These are phyloP conservation scores for Eristalinus sepulchralis DNA, from an alignment of 2,888 invertebrate genomes.

Conservation along the genomic window DNA sequence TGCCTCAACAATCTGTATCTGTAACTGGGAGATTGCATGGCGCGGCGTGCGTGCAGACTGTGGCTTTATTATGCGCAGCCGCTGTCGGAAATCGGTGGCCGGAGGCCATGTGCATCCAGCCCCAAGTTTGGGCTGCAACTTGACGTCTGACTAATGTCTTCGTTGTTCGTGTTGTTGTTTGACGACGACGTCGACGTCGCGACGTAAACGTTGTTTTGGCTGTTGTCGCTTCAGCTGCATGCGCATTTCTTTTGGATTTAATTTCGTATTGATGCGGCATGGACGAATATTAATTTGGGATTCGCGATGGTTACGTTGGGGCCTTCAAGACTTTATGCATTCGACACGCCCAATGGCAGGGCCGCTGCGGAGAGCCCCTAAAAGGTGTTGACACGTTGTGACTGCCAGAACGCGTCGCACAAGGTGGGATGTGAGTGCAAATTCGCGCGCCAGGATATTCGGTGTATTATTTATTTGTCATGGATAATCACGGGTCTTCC, in stretches of 20 bases:
- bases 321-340: conserved; percentile 57
- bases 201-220: conserved; percentile 5
- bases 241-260: conserved; percentile 36
- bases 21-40: conserved; percentile 20
- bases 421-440: conserved; percentile 13
- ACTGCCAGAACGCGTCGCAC: conserved; percentile 19
- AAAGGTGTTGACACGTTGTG: conserved; percentile 63
- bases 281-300: conserved; percentile 59
- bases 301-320: conserved; percentile 32
- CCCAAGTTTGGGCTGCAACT: conserved; percentile 55
- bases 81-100: conserved; percentile 69
- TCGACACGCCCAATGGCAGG: conserved; percentile 48
- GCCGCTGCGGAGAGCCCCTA: neutral
- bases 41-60: neutral
- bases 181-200: neutral
- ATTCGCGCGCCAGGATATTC: conserved; percentile 62
- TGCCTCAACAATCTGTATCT: conserved; percentile 60
- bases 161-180: conserved; percentile 20
- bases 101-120: conserved; percentile 68
- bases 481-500: conserved; percentile 59
- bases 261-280: conserved; percentile 51
- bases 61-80: conserved; percentile 52
- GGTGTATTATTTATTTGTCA: conserved; percentile 67
- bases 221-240: conserved; percentile 14
- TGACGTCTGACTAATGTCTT: conserved; percentile 68